Percentiles rank a stretch among this genome's conserved stretches.
phyloP scores from a whole-genome alignment of 1,140 invertebrate species.

The Drosophila sp. region DNA sequence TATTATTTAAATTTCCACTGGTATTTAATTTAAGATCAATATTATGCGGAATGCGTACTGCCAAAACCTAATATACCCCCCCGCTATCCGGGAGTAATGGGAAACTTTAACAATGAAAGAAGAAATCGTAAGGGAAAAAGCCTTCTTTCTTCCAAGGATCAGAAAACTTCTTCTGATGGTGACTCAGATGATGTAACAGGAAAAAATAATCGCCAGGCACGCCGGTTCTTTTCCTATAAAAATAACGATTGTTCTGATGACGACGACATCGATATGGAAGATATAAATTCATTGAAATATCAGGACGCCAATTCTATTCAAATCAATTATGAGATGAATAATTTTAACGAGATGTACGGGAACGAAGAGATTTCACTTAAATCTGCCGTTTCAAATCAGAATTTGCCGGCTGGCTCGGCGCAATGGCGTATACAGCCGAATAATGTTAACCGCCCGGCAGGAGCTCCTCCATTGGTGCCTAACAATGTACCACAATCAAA shows the following conservation, averaged over 20 bases:
- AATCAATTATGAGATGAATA: constrained; percentile 46
- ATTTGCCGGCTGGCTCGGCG: constrained; percentile 3
- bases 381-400: neutral
- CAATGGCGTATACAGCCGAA: constrained; percentile 34
- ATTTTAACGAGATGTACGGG: constrained; percentile 47
- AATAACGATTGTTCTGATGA: neutral
- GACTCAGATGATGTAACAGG: neutral
- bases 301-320: constrained; percentile 29
- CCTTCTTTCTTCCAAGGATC: neutral
- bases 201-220: constrained; percentile 34
- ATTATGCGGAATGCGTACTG: constrained; percentile 38
- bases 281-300: neutral
- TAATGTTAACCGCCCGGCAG: constrained; percentile 43
- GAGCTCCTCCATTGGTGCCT: constrained; percentile 25
- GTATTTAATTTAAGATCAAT: constrained; percentile 40
- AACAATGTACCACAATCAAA: constrained; percentile 6
- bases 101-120: neutral
- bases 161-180: neutral
- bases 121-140: constrained; percentile 30
- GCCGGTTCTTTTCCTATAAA: neutral
- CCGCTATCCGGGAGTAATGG: constrained; percentile 4
- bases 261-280: neutral
- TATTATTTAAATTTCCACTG: no score
- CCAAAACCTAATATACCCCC: constrained; percentile 45
- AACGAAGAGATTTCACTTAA: neutral